phyloP scores from a whole-genome alignment of 2,113 vertebrate genomes.

The Neofelis nebulosa region DNA sequence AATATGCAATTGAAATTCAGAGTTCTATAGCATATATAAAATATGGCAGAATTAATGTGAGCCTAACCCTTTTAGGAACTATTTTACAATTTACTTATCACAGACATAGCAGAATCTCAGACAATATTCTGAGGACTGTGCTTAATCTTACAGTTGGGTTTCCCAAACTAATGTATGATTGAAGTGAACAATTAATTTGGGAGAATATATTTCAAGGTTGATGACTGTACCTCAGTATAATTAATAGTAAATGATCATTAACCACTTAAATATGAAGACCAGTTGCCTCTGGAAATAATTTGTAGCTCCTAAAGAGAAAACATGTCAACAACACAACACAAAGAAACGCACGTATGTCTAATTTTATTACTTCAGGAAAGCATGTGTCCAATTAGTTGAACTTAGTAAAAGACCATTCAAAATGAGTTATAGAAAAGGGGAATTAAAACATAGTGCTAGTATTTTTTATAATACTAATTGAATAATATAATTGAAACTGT shows the following conservation, averaged over 20 bases:
- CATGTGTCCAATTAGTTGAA: slow-evolving; percentile 28
- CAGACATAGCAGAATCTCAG: background rate
- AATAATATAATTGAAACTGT: slow-evolving; percentile 27
- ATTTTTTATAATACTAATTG: too few relatives aligned
- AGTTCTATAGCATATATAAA: background rate
- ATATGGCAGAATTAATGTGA: background rate
- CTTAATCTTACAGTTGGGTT: background rate
- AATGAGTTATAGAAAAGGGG: background rate
- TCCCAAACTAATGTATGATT: background rate
- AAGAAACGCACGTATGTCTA: background rate
- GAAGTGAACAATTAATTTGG: background rate
- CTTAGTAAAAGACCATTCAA: slow-evolving; percentile 26
- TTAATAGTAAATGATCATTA: background rate
- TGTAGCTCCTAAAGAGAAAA: background rate
- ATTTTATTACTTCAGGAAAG: background rate
- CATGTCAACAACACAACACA: background rate
- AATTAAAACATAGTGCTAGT: background rate
- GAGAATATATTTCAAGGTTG: background rate
- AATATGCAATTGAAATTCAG: background rate
- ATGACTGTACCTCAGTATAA: background rate
- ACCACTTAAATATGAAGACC: background rate
- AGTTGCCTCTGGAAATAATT: background rate
- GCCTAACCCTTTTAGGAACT: background rate
- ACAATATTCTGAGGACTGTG: background rate
- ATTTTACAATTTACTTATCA: background rate